These are phyloP conservation scores for Acrobasis consociella DNA, from an alignment of 2,888 invertebrate genomes.

Conservation along the genomic window DNA sequence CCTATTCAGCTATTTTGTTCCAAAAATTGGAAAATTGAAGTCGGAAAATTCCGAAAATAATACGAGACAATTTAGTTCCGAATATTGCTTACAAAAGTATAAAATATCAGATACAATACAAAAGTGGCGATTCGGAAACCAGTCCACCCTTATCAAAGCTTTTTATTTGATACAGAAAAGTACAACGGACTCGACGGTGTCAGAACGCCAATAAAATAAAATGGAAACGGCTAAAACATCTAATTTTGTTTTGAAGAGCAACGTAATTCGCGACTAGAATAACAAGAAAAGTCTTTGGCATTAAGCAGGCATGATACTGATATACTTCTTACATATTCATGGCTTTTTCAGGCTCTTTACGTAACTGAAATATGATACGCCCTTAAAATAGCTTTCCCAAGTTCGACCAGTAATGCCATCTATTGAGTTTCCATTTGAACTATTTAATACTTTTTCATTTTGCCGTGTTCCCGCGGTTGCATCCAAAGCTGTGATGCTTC, in stretches of 20 bases:
- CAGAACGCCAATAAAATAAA: constrained; percentile 3
- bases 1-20: no score
- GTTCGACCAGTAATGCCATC: neutral
- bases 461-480: no score
- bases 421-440: neutral
- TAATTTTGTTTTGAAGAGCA: constrained; percentile 9
- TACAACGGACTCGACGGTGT: neutral
- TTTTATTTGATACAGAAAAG: constrained; percentile 5
- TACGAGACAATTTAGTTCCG: no score
- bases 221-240: neutral
- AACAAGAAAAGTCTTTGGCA: constrained; percentile 10
- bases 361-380: constrained; percentile 18
- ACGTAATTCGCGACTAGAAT: constrained; percentile 2
- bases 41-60: no score
- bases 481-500: no score
- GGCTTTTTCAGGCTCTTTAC: constrained; percentile 15
- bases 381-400: neutral
- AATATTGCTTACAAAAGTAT: neutral
- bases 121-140: neutral
- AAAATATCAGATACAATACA: neutral
- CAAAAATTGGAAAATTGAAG: no score
- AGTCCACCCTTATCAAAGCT: constrained; percentile 12
- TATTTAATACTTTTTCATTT: neutral
- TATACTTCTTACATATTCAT: constrained; percentile 18
- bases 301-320: neutral